Evolutionary conservation across 2,797 vertebrate genomes (phyloP), one percentile per base, ranked within the genome.

Genomic region (Menidia menidia): DNA sequence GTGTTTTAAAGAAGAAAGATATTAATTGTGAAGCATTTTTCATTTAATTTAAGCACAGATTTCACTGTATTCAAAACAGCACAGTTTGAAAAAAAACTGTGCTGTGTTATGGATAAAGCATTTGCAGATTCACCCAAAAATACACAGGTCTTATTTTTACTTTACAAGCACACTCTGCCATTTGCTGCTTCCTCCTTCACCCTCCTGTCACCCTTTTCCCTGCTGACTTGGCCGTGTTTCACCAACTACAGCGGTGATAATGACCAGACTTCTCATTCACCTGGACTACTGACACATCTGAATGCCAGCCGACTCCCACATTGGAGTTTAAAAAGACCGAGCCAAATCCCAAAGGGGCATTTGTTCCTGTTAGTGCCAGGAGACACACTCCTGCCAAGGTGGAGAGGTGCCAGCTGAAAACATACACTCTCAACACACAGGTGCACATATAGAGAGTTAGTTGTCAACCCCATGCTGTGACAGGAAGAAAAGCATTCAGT

Each of bases 271-370:
- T 91, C 91, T 92, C 80, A n/a, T 64, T 62, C 81, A 64, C 68
- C 77, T 81, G 25, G 2, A 39, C 35, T 77, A 85, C 62, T 55
- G 56, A 73, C 68, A 66, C 68, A 73, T 89, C 85, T 44, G 63
- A 18, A 6, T 19, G 32, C 57, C 18, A 57, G 1, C 50, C 53
- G 54, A 60, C 67, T 74, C 70, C 43, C 61, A 77, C 68, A 84
- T 86, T 79, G 91, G 90, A 88, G 89, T 80, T 64, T 56, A 86
- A 94, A 39, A 25, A 39, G 95, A 92, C 86, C 86, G 88, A 93
- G 92, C 91, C 93, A 94, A 94, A 94, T 87, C 91, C 84, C 91
- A 93, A 93, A 94, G 93, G 95, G 93, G 94, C 94, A 95, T 95
- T 94, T 92, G 94, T 86, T 88, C 84, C 89, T 87, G 83, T 39